Evolutionary conservation across 1,140 invertebrate genomes (phyloP).

Genomic region (Brachionus calyciflorus): DNA sequence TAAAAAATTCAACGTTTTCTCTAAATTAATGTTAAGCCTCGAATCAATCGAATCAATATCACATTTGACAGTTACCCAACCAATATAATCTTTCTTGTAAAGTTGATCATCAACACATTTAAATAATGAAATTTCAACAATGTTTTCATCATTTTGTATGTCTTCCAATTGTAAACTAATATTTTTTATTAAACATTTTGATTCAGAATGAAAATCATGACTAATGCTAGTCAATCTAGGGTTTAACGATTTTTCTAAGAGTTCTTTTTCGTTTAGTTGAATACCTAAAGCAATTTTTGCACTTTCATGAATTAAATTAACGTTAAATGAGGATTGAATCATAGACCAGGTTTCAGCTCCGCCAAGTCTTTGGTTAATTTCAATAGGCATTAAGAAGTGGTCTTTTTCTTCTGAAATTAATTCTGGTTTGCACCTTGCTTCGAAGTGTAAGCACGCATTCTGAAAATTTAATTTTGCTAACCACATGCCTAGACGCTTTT

Average conservation of each 20-base stretch:
- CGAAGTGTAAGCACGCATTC: slow-evolving; percentile 28
- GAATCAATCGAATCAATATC: background rate
- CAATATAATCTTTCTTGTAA: background rate
- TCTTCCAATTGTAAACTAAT: background rate
- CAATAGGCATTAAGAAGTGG: slow-evolving; percentile 38
- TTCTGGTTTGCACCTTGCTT: slow-evolving; percentile 13
- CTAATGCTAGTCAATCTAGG: slow-evolving; percentile 1
- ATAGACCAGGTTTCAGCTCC: slow-evolving; percentile 39
- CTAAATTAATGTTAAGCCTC: too few relatives aligned
- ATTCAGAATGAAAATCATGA: background rate
- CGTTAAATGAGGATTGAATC: background rate
- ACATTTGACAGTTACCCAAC: background rate
- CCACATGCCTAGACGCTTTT: background rate
- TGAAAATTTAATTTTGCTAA: background rate
- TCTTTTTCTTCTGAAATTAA: background rate
- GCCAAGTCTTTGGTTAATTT: slow-evolving; percentile 22
- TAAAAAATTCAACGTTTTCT: too few relatives aligned
- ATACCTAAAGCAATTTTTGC: slow-evolving; percentile 2
- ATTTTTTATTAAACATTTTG: background rate
- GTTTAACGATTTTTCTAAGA: background rate
- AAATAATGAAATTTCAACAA: background rate
- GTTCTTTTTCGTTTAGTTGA: background rate
- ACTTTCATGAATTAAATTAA: slow-evolving; percentile 17
- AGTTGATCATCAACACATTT: background rate
- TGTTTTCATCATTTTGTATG: too few relatives aligned